Percentiles rank a stretch among this genome's conserved stretches.
Evolutionary conservation across 2,888 invertebrate genomes (phyloP).

Genomic region (Diplazon laetatorius): DNA sequence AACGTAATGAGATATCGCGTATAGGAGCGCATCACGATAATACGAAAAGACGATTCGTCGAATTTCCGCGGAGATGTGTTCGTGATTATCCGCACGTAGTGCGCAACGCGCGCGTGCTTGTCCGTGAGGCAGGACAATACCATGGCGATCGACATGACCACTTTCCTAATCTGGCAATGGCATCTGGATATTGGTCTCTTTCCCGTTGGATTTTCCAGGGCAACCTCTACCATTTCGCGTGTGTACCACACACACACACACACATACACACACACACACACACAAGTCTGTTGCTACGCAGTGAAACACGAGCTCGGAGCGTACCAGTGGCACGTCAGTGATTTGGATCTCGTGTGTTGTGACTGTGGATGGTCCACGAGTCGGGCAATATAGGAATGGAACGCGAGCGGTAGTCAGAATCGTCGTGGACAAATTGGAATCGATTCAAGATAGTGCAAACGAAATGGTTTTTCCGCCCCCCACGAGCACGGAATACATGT

Average conservation of each 20-base stretch:
- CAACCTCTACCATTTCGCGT: background rate
- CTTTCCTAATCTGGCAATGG: slow-evolving; percentile 54
- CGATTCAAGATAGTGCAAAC: slow-evolving; percentile 51
- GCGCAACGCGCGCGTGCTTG: background rate
- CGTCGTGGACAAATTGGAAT: slow-evolving; percentile 63
- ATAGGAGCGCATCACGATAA: no score
- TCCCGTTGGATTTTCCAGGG: slow-evolving; percentile 34
- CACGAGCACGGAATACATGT: slow-evolving; percentile 15
- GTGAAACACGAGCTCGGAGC: no score
- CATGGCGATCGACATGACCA: slow-evolving; percentile 32
- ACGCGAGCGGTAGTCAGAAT: slow-evolving; percentile 61
- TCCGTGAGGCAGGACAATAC: slow-evolving; percentile 8
- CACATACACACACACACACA: no score
- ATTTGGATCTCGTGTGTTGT: background rate
- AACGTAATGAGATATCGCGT: no score
- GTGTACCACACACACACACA: no score
- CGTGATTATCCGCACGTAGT: no score
- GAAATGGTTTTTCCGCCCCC: slow-evolving; percentile 21
- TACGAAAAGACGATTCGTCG: no score
- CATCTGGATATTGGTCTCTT: slow-evolving; percentile 52
- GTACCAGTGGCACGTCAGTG: background rate
- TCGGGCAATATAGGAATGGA: slow-evolving; percentile 18
- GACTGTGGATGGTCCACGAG: background rate
- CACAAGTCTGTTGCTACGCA: no score
- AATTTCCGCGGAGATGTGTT: no score